Base-by-base conservation (phyloP, 1,140 invertebrate genomes). In the Pomacea maculata region DNA sequence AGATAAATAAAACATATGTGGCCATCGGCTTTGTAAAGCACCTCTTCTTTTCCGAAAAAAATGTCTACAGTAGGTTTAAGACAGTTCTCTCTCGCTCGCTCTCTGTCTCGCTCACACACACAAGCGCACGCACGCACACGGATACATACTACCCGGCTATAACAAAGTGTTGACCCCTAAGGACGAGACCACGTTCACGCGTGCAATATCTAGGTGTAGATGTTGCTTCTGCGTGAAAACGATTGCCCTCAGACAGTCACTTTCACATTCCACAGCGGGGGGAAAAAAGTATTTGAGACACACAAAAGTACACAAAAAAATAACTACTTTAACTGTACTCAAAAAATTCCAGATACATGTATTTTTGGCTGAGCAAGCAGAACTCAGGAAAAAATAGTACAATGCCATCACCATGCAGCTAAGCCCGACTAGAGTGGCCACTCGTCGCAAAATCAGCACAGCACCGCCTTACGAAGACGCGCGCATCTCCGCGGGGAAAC, bases 161-260 rank as follows among this genome's bases (percentile, higher is more conserved):
- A 45, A 61, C 57, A 61, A 17, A 61, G 11, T 61, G 11, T 19
- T 21, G 65, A 78, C 65, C 77, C 57, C 54, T 34, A 67, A 54
- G 67, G 70, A 78, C 77, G 77, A 68, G 77, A 78, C 10, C 65
- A 78, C 77, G 71, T 78, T 78, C 77, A 78, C 77, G 77, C 77
- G 77, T 78, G 77, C 77, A 78, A 78, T 78, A 78, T 78, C 77
- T 78, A 78, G 57, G 10, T 78, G 65, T 78, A 78, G 77, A 78
- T 78, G 77, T 78, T 71, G 77, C 77, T 78, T 78, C 55, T 78
- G 67, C 77, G 77, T 78, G 77, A 78, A 78, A 78, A 52, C 77
- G 77, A 55, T 65, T 65, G 19, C 67, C 15, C 25, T 21, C 19
- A 63, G 67, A 70, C 77, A 45, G 70, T 65, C 77, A 71, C 8